Evolutionary conservation across 2,797 vertebrate genomes (phyloP), one percentile per base, ranked within the genome.

Genomic region (Steatocranus sp.): DNA sequence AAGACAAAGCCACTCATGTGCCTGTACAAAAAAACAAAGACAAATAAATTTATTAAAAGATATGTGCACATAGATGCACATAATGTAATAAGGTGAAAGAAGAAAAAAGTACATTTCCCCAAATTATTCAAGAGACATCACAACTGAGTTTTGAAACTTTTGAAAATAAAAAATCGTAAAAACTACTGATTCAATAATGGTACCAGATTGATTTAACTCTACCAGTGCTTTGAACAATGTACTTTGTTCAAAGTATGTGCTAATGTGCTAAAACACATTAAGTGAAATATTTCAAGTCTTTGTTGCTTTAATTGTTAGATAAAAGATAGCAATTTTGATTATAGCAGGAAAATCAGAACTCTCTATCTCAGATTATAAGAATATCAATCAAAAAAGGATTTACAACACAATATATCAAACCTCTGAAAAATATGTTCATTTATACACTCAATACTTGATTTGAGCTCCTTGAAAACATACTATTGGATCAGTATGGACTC

Each of bases 1-100:
- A 85, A 99, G 97, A 96, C 98, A 99, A 79, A 99, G 97, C 99
- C 98, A 99, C 88, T 99, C 98, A 8, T 93, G 96, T 2, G 89
- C 95, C 96, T 97, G 56, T 83, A 78, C 2, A 88, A 78, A 80
- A 76, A 61, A 5, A 68, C 20, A 81, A 43, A 76, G 1, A 87
- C 3, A 74, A 4, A 56, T 7, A 54, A 0, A 79, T 75, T 56
- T 32, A 18, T 48, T n/a, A 27, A 25, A 30, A 73, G 68, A 36
- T 11, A 34, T 56, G 18, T 61, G 2, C 23, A 46, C 17, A 30
- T 23, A 18, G 8, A 66, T 46, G 20, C 8, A 20, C 9, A 50
- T 43, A 15, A 49, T 51, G 5, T 32, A 48, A 15, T 74, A 46
- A 7, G 6, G 27, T 48, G 27, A 12, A 49, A 66, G n/a, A 38